A percentile compares a stretch with the other conserved stretches of the same genome.
Evolutionary conservation across 2,797 vertebrate genomes (phyloP).

Genomic region (Enteromius viviparus): DNA sequence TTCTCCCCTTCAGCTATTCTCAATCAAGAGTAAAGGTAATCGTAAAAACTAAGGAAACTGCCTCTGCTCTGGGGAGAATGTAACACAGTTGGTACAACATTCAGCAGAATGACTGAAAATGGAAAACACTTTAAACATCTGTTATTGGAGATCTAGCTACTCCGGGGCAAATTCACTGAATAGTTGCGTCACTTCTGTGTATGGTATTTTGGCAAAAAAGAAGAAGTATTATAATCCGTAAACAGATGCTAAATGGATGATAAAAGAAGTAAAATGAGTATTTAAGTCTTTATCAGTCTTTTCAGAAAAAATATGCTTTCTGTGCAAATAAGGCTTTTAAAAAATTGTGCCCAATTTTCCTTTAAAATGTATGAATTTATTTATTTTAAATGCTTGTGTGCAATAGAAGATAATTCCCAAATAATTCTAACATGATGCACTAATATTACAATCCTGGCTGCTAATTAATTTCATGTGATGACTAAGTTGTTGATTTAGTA

Average conservation of each 20-base stretch:
- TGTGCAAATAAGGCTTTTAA: neutral
- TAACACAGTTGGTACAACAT: neutral
- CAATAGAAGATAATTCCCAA: neutral
- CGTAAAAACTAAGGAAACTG: constrained; percentile 28
- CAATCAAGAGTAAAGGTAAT: constrained; percentile 42
- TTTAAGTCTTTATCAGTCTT: neutral
- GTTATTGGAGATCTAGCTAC: constrained; percentile 11
- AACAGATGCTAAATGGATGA: constrained; percentile 11
- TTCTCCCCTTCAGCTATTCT: constrained; percentile 36
- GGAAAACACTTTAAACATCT: constrained; percentile 33
- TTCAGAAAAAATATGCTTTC: neutral
- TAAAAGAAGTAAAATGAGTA: neutral
- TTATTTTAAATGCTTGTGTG: neutral
- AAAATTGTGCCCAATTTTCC: neutral
- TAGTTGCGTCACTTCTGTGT: neutral
- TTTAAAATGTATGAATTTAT: neutral
- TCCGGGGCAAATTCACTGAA: constrained; percentile 3
- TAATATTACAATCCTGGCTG: neutral
- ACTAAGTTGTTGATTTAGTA: neutral
- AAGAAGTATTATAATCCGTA: neutral
- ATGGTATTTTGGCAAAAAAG: neutral
- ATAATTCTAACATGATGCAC: neutral
- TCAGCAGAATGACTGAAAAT: constrained; percentile 18
- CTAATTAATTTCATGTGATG: neutral
- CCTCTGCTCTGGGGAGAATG: constrained; percentile 21